phyloP scores from a whole-genome alignment of 2,113 vertebrate species.

The Pangasianodon hypophthalmus region DNA sequence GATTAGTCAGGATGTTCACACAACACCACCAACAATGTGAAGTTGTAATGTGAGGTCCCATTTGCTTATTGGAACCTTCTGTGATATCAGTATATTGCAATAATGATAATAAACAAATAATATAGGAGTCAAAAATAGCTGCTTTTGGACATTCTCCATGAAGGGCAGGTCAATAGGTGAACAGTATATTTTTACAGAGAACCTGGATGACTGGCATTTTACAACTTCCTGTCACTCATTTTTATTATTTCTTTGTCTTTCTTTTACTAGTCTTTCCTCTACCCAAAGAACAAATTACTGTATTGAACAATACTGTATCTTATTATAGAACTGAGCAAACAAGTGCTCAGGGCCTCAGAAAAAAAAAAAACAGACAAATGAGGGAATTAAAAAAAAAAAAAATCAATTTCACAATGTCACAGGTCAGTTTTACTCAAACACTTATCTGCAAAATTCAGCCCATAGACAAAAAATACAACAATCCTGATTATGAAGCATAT shows the following conservation, averaged over 20 bases:
- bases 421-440: constrained; percentile 11
- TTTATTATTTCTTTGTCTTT: constrained; percentile 14
- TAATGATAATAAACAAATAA: not conserved
- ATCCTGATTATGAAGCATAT: not conserved
- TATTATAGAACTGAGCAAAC: constrained; percentile 19
- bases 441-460: not conserved
- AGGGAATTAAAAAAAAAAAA: constrained; percentile 4
- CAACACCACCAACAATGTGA: not conserved
- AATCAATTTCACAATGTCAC: constrained; percentile 4
- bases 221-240: constrained; percentile 11
- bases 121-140: not conserved
- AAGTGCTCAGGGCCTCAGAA: not conserved
- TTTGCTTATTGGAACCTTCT: too few relatives aligned
- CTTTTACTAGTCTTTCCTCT: not conserved
- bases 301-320: not conserved
- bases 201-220: not conserved
- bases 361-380: not conserved
- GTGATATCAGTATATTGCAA: not conserved
- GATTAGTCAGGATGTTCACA: constrained; percentile 7
- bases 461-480: not conserved
- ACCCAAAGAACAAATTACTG: not conserved
- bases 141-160: not conserved
- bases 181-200: not conserved
- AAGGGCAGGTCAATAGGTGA: not conserved
- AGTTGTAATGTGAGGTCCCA: not conserved